Base-by-base conservation (phyloP, 2,888 invertebrate genomes). In the Dione juno region DNA sequence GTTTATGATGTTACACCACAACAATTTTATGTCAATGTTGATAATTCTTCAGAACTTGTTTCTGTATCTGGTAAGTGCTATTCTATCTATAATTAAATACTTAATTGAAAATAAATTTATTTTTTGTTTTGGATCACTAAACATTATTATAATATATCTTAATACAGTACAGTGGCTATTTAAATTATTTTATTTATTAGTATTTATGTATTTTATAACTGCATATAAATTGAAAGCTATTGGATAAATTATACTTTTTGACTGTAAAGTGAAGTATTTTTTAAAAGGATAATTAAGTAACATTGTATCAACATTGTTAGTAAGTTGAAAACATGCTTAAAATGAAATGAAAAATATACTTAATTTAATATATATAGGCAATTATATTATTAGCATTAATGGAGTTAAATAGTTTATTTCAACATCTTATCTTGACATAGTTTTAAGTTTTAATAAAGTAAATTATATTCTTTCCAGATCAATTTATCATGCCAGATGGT, bases 1-100 rank as follows among this genome's bases (percentile, higher is more conserved):
- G 83, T 86, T 10, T 90, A 87, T 80, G 86, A 88, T 78, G 85
- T 87, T 13, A 75, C 84, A 13, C 77, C 86, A 10, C 90, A 91
- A 71, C 88, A 88, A 37, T 88, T 85, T 74, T 89, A 81, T 81
- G 86, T 90, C 48, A 84, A 89, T 80, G 86, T 88, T 35, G 83
- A 88, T 52, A 87, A 84, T 73, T 77, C 88, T 14, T 70, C 86
- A 41, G 78, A 80, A 78, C 80, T 89, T 19, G 86, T 88, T 70
- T 81, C 88, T 69, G 85, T 87, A 16, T 74, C 86, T 63, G 89
- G 90, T 88, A 79, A 74, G 66, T 75, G 52, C 7, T 41, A 43
- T 21, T 41, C 13, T 37, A 14, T 35, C 5, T 54, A 35, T 3
- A 35, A 16, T 57, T 37, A 6, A 0, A 37, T 40, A 14, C 9